Evolutionary conservation across 2,888 invertebrate genomes (phyloP), one percentile per base, ranked within the genome.

Genomic region (Ennomos quercinarius): DNA sequence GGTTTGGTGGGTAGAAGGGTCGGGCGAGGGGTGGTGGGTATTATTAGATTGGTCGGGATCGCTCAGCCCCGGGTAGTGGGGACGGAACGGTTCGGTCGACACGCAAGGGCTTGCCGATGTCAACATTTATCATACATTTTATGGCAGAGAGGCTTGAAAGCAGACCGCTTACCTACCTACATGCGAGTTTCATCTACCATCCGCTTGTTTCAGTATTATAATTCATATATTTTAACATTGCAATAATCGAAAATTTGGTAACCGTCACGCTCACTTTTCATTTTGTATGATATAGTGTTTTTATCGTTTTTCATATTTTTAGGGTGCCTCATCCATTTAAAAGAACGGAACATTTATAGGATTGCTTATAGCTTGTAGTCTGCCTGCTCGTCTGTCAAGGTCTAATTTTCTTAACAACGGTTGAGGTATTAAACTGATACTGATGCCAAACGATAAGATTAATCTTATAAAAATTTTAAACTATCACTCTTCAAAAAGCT

Each of bases 91-190:
- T 84, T 84, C 82, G 73, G 50, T 46, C 60, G 79, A 80, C 89
- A 87, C 87, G 90, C 89, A 83, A 88, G 86, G 87, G 87, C 83
- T 81, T 88, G 86, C 84, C 86, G 81, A 81, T 87, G 80, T 80
- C 80, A 79, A 79, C 78, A 88, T 91, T 77, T 84, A 89, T 92
- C 91, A 92, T 89, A 87, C 82, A 87, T 85, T 92, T 91, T 91
- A 92, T 89, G 84, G 80, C 64, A 67, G 77, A 67, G 77, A 81
- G 84, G 83, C 81, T 87, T 83, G 80, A 83, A 87, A 87, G 81
- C 83, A 77, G 78, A 80, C 83, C 86, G 86, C 82, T 86, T 80
- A 64, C 64, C 69, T 67, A 81, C 86, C 69, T 67, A 81, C 86
- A 87, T 87, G 88, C 86, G 73, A 87, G 80, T 79, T 77, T 80